Conservation (phyloP, 2,797 vertebrate species). For the Periparus ater region DNA sequence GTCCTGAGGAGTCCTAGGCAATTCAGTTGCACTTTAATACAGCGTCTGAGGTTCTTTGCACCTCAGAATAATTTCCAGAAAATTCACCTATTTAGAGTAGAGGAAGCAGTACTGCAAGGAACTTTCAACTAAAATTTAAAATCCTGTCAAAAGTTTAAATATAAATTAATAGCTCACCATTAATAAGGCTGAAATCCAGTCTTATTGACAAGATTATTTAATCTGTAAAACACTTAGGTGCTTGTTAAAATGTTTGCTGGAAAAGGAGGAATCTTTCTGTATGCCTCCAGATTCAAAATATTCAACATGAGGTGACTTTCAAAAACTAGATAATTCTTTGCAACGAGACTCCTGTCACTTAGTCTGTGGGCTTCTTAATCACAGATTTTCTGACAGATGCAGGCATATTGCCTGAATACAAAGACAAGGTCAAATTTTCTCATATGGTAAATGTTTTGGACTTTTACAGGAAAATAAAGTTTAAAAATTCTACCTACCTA, state of each 20-base stretch:
- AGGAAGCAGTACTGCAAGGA: background rate
- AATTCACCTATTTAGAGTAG: background rate
- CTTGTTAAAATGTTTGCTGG: background rate
- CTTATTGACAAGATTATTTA: background rate
- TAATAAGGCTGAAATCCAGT: background rate
- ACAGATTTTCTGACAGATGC: background rate
- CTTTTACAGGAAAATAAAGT: background rate
- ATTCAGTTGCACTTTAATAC: background rate
- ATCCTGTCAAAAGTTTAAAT: background rate
- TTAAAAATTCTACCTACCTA: background rate
- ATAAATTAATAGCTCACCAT: background rate
- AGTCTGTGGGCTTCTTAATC: background rate
- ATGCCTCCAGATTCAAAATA: background rate
- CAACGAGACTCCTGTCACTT: background rate
- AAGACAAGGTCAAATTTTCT: background rate
- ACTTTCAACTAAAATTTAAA: background rate
- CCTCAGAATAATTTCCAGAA: background rate
- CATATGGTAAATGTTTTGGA: background rate
- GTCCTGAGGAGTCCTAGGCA: background rate
- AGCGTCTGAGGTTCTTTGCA: background rate
- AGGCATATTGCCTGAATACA: background rate
- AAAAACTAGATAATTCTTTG: background rate
- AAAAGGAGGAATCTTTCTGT: background rate
- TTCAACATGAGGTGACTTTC: background rate
- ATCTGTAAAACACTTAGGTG: background rate